Evolutionary conservation across 2,113 vertebrate species (phyloP), one percentile per base, ranked within the genome.

Genomic region (Colistium nudipinnis): DNA sequence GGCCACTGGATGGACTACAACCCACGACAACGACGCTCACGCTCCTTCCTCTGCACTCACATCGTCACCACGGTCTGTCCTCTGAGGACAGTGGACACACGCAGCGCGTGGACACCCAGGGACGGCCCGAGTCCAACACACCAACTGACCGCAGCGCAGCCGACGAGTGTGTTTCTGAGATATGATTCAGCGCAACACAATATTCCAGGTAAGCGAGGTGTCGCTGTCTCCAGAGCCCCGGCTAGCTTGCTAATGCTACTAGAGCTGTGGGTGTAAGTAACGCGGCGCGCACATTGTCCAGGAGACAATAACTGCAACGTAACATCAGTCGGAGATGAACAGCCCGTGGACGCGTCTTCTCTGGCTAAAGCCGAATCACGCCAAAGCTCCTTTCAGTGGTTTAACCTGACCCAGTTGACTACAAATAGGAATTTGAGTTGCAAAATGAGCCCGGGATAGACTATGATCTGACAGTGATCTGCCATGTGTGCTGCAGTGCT

Each of bases 141-240:
- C 43, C n/a, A 5, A 0, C 24, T 17, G n/a, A 3, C 25, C 28
- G 45, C 31, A 24, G 11, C 53, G 52, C 62, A 27, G 55, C 70
- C 33, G 24, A 59, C 49, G 38, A 28, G 20, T 51, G 44, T 17
- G 60, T 72, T 84, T 61, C 33, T 69, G 43, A 83, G 82, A 82
- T 43, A 89, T 89, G 89, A 85, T 68, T 74, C 76, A 78, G 62
- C 74, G 43, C 27, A 70, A 76, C 51, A 17, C 38, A 19, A 25
- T 30, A 39, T 49, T 47, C 39, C 76, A 81, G 88, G 90, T 92
- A 86, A 82, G 86, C 17, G 19, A 8, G n/a, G 10, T 10, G 30
- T 64, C 12, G 17, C 12, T 68, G 17, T 45, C 24, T 2, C 17
- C 16, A 17, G 28, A 54, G 61, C 63, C 52, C 11, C 3, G 24